These are phyloP conservation scores for Poecilobothrus nobilitatus DNA, from an alignment of 2,888 invertebrate genomes.

Conservation along the genomic window DNA sequence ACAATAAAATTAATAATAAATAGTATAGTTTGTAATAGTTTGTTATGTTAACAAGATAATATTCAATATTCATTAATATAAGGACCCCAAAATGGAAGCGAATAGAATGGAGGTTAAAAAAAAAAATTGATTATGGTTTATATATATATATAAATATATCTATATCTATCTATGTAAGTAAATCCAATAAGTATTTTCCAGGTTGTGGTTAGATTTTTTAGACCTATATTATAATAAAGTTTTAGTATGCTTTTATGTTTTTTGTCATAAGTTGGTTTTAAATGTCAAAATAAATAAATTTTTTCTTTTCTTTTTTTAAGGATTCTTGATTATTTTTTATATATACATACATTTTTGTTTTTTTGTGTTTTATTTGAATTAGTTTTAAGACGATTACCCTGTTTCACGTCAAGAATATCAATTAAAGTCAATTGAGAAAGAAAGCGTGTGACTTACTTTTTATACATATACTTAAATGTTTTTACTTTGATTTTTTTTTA, in stretches of 20 bases:
- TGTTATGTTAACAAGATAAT: background rate
- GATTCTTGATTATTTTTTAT: background rate
- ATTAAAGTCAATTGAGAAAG: background rate
- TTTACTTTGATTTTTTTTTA: too few relatives aligned
- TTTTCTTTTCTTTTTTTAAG: background rate
- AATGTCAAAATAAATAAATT: background rate
- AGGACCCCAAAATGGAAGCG: background rate
- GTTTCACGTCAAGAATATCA: background rate
- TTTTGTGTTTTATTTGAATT: too few relatives aligned
- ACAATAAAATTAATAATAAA: too few relatives aligned
- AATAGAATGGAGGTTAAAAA: background rate
- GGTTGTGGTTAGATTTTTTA: background rate
- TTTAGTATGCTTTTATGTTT: background rate
- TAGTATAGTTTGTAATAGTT: too few relatives aligned
- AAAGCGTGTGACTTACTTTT: constrained; percentile 5
- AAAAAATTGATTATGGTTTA: background rate
- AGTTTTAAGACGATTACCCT: too few relatives aligned
- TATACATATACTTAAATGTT: too few relatives aligned
- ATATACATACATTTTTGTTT: too few relatives aligned
- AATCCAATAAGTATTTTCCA: constrained; percentile 6
- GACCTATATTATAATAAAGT: background rate
- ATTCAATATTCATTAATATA: background rate
- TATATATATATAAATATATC: background rate
- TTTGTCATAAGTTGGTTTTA: background rate
- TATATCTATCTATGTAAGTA: background rate